Percentiles rank a stretch among this genome's conserved stretches.
Conservation (phyloP, 2,113 vertebrate genomes). For the western clawed frog (Xenopus tropicalis) region DNA sequence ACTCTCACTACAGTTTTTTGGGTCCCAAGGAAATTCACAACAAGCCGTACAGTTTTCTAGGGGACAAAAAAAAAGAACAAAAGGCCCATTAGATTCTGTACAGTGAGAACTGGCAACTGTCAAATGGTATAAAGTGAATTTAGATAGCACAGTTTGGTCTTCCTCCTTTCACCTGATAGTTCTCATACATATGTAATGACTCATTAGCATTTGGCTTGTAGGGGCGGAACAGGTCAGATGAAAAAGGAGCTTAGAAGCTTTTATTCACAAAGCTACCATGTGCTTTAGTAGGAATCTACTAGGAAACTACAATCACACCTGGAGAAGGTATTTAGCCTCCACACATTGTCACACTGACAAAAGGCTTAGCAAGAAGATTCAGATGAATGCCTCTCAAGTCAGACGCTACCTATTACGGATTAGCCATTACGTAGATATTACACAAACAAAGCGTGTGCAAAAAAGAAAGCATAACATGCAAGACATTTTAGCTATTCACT, state of each 20-base stretch:
- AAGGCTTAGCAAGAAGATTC: not conserved
- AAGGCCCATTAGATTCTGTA: not conserved
- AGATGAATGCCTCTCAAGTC: not conserved
- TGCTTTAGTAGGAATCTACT: conserved; percentile 4
- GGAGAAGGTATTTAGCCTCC: not conserved
- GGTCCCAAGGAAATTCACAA: conserved; percentile 88
- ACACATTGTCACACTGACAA: conserved; percentile 13
- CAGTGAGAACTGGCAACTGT: not conserved
- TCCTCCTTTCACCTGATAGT: not conserved
- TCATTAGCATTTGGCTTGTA: conserved; percentile 32
- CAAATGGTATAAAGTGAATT: conserved; percentile 3
- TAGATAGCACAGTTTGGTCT: conserved; percentile 3
- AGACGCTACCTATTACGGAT: not conserved
- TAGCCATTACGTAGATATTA: not conserved
- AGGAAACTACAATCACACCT: conserved; percentile 27
- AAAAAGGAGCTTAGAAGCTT: conserved; percentile 2
- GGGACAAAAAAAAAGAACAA: conserved; percentile 27
- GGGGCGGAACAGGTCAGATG: conserved; percentile 13
- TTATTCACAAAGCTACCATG: not conserved
- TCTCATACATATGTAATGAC: conserved; percentile 3
- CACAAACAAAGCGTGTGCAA: too few species aligned
- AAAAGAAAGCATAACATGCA: too few species aligned
- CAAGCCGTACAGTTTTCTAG: conserved; percentile 88
- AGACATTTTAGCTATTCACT: too few species aligned
- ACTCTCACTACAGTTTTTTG: conserved; percentile 93